Percentiles rank a stretch among this genome's conserved stretches.
phyloP scores from a whole-genome alignment of 2,888 invertebrate species.

The Pecten maximus region DNA sequence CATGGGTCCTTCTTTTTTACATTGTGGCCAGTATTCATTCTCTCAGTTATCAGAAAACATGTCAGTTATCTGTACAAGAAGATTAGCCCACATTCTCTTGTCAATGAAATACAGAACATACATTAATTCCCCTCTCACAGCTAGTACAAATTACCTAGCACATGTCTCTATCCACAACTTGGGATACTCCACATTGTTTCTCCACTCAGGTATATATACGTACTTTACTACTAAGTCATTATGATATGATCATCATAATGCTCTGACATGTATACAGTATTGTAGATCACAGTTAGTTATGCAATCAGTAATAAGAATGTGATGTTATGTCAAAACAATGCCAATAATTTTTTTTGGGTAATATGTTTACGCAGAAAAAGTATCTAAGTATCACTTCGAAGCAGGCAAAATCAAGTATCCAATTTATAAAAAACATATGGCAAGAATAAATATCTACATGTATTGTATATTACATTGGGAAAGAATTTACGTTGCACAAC shows the following conservation, averaged over 20 bases:
- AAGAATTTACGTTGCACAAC: no score
- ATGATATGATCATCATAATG: neutral
- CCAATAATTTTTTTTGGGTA: no score
- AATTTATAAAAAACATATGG: no score
- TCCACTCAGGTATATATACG: neutral
- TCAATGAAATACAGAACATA: neutral
- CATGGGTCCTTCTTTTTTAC: no score
- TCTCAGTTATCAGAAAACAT: neutral
- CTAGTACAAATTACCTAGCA: neutral
- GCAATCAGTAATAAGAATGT: no score
- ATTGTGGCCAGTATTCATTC: neutral
- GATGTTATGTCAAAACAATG: no score
- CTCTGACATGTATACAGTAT: neutral
- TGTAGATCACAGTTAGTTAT: no score
- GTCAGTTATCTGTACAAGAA: neutral
- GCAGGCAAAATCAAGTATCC: no score
- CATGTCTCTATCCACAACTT: neutral
- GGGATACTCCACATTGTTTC: neutral
- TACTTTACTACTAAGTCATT: neutral
- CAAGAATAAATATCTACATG: no score
- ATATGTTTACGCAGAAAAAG: no score
- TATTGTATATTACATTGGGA: no score
- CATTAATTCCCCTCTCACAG: conserved; percentile 8
- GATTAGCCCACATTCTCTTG: neutral
- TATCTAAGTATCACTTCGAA: no score